Base-by-base conservation (phyloP, 2,797 vertebrate genomes). In the Sebastes hubbsi region DNA sequence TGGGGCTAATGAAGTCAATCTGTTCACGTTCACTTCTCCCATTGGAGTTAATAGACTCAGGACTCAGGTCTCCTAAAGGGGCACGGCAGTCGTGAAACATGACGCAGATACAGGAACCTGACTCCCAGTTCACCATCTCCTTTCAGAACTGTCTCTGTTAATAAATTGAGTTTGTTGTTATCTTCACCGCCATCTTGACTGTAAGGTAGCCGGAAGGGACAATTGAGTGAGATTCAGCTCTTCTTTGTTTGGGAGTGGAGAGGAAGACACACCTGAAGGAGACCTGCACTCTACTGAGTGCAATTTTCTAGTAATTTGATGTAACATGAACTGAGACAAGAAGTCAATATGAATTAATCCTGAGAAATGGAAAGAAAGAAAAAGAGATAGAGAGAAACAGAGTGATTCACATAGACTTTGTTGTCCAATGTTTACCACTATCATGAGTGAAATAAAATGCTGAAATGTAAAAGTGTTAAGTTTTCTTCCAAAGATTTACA, bases 261-360 rank as follows among this genome's bases (percentile, higher is more conserved):
- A 52, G 8, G 20, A 0, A 52, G 49, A 52, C 49, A 10, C 20
- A 52, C 49, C 49, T 52, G 49, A 20, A 0, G 8, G 49, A 52
- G 8, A n/a, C 7, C 18, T 52, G 49, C 7, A 52, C 20, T 52
- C 49, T 52, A 52, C 18, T 8, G 18, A 52, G 49, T 52, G 49
- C 20, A n/a, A 8, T 20, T 52, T 52, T 52, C 46, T 52, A 52
- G 46, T n/a, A 20, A 52, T 52, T 91, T 81, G 88, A 89, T 92
- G 82, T 92, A 91, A 91, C 81, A 94, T 87, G 72, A 93, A 75
- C 52, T 70, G 66, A 87, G 67, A 63, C 60, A 79, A 42, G 11
- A 92, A 86, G 81, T 93, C 27, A 55, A 29, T 2, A 32, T 24
- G 24, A 58, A 72, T 62, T 59, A 20, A 61, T 36, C 55, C 11